Evolutionary conservation across 2,888 invertebrate genomes (phyloP), one percentile per base, ranked within the genome.

Genomic region (Pseudococcus jackbeardsleyi): DNA sequence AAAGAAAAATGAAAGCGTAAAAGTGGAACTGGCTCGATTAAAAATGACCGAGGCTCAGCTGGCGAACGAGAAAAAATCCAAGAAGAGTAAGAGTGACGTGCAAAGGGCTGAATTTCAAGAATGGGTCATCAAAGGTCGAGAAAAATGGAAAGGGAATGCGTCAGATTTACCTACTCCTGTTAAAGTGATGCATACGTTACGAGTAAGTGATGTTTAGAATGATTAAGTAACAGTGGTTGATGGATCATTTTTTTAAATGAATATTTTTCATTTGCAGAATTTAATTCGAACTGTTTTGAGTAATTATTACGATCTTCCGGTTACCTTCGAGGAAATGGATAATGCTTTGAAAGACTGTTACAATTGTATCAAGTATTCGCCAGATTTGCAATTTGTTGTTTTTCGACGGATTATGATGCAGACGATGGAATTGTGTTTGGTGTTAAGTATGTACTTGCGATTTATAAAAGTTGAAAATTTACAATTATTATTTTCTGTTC

Each of bases 391-490:
- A 79, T 88, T 59, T 39, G 79, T 88, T 11, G 82, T 59, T 26
- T 88, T 82, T 59, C 88, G 88, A 50, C 48, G 88, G 6, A 88
- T 88, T 8, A 48, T 88, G 79, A 59, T 88, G 82, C 26, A 82
- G 8, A 46, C 88, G 42, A 33, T 88, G 12, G 88, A 88, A 39
- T 48, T 88, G n/a, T 50, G 17, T 50, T 11, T 8, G 11, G 15
- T 79, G 0, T 50, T 88, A n/a, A 42, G 88, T 88, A 59, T 9
- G 72, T 54, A 54, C 3, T 2, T 33, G n/a, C 1, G 1, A n/a
- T 54, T 17, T 54, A n/a, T 50, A 4, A 50, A 15, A 4, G 15
- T 12, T 8, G 15, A 50, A 12, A 1, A 15, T 1, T n/a, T 54
- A n/a, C 54, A 15, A 3, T 1, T n/a, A 54, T 54, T 54, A n/a